phyloP scores from a whole-genome alignment of 2,113 vertebrate species.

The Sula dactylatra region DNA sequence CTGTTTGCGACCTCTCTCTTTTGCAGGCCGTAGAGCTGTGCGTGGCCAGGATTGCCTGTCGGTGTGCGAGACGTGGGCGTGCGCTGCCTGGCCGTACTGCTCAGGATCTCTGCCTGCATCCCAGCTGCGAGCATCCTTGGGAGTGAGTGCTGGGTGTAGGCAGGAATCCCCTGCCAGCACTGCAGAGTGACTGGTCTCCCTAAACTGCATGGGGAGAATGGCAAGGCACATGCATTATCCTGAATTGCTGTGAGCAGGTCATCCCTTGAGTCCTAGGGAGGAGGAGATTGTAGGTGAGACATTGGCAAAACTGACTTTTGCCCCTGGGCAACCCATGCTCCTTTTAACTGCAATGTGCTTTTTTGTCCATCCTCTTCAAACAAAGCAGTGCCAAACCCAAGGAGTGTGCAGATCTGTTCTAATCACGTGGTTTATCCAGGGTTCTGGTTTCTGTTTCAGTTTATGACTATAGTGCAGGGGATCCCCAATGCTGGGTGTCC shows the following conservation, averaged over 20 bases:
- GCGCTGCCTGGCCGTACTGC: neutral
- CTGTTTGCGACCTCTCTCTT: neutral
- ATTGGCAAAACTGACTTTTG: neutral
- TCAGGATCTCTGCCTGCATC: neutral
- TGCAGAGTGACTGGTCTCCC: neutral
- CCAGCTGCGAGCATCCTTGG: neutral
- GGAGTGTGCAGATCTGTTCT: neutral
- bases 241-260: neutral
- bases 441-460: neutral
- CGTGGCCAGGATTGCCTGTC: rapidly evolving
- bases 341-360: neutral
- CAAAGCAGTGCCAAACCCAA: neutral
- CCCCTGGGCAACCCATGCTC: rapidly evolving
- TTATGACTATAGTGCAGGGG: neutral
- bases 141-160: neutral
- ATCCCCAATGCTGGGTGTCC: neutral
- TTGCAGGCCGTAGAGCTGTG: rapidly evolving
- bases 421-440: neutral
- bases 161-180: neutral
- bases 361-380: neutral
- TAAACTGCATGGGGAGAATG: neutral
- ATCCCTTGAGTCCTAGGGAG: neutral
- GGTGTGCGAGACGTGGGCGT: neutral
- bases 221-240: rapidly evolving
- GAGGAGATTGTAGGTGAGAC: neutral